Conservation (phyloP, 2,888 invertebrate genomes). For the Diarsia brunnea region DNA sequence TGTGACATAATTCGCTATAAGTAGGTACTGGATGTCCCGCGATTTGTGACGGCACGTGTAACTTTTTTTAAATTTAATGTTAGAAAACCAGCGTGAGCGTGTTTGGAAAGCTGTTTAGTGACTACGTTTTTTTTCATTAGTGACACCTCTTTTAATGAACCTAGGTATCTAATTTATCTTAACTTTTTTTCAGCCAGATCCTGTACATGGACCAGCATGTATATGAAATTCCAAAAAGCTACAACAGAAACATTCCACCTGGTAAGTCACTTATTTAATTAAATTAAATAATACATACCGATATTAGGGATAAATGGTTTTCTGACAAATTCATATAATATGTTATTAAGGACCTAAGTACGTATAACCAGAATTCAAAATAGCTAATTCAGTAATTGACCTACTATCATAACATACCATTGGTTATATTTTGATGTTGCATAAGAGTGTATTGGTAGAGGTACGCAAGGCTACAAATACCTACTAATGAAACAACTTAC, state of each 20-base stretch:
- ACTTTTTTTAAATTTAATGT: too few relatives aligned
- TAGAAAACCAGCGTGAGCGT: too few relatives aligned
- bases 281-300: not conserved
- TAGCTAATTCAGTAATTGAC: not conserved
- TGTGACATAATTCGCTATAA: conserved; percentile 9
- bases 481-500: too few relatives aligned
- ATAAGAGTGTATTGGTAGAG: too few relatives aligned
- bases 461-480: too few relatives aligned
- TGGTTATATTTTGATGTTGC: too few relatives aligned
- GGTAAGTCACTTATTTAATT: conserved; percentile 75
- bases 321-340: not conserved
- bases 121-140: not conserved
- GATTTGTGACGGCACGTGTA: conserved; percentile 13
- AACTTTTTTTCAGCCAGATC: conserved; percentile 89
- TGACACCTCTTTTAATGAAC: not conserved
- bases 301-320: not conserved
- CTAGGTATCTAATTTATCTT: conserved; percentile 75
- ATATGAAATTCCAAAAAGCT: conserved; percentile 87
- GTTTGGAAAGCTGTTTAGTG: not conserved
- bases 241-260: conserved; percentile 89
- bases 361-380: not conserved
- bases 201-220: conserved; percentile 89
- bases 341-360: too few relatives aligned
- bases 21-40: not conserved
- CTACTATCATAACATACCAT: too few relatives aligned